A percentile compares a stretch with the other conserved stretches of the same genome.
These are phyloP conservation scores for Cirrhinus mrigala DNA, from an alignment of 2,797 vertebrate genomes.

Conservation along the genomic window DNA sequence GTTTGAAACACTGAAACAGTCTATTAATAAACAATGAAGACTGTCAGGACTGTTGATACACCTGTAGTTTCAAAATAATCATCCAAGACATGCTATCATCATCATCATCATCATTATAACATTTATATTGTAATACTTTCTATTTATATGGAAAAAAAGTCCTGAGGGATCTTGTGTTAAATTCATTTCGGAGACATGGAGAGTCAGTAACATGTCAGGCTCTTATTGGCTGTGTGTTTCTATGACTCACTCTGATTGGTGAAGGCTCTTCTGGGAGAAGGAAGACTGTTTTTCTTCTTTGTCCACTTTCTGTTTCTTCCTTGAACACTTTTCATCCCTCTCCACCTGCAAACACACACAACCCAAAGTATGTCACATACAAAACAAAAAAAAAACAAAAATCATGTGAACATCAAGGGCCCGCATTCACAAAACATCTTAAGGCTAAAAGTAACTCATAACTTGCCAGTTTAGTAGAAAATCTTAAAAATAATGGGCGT, in stretches of 20 bases:
- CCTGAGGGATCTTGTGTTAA: background rate
- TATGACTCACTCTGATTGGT: conserved; percentile 84
- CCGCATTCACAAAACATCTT: too few species aligned
- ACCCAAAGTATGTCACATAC: background rate
- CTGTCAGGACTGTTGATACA: background rate
- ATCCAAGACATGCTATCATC: background rate
- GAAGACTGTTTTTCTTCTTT: conserved; percentile 75
- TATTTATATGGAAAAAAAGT: background rate
- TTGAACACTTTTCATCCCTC: conserved; percentile 73
- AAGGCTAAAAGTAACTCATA: too few species aligned
- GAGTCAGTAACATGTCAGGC: too few species aligned
- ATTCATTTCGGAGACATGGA: background rate
- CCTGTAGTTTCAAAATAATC: background rate
- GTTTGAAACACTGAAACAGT: background rate
- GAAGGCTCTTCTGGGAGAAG: conserved; percentile 66
- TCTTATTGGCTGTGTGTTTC: background rate
- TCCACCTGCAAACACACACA: conserved; percentile 72
- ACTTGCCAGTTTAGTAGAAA: too few species aligned
- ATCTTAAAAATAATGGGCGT: too few species aligned
- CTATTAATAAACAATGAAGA: background rate
- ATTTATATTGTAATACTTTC: background rate
- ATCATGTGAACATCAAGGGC: background rate
- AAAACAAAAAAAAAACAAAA: too few species aligned
- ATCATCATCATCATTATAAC: background rate
- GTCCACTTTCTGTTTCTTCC: conserved; percentile 84